Base-by-base conservation (phyloP, 1,140 invertebrate species). In the Pteromalus puparum region DNA sequence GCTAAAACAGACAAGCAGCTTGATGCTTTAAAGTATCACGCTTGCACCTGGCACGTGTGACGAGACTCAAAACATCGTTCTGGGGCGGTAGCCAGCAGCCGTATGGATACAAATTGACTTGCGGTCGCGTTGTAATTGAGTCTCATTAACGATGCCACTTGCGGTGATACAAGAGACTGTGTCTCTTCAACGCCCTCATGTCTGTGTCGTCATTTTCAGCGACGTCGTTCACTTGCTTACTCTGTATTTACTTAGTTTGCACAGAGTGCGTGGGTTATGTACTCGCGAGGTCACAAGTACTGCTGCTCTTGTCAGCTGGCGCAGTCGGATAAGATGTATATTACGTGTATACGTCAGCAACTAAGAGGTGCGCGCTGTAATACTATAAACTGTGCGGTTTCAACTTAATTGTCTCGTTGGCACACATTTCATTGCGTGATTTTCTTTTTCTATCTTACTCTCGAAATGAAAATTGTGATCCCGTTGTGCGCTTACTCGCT, bases 21-120 rank as follows among this genome's bases (percentile, higher is more conserved):
- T n/a, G 21, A 61, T 30, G 67, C 28, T 70, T 70, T 28, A 12
- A 70, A 77, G 75, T 77, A 77, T 42, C 7, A 24, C 13, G 53
- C 13, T 26, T 34, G 28, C 76, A 67, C 21, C 26, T 67, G 61
- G 76, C 13, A 67, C n/a, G n/a, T n/a, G n/a, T n/a, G n/a, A n/a
- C 53, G 28, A 7, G 30, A 79, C 2, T 10, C 38, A n/a, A n/a
- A n/a, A 75, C 73, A 21, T 30, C 18, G 30, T 53, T 42, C 7
- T 10, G 24, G 70, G 5, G 28, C 21, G 21, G 18, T 74, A 12
- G 0, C 30, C 46, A 53, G 34, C 26, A 34, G 9, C 53, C 74
- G 70, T 21, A 53, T 15, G 76, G 74, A 84, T 89, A 88, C 78
- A 86, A 87, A 90, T 89, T 87, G 86, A 86, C 79, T 88, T 84